A percentile compares a stretch with the other conserved stretches of the same genome.
Evolutionary conservation across 2,888 invertebrate genomes (phyloP).

Genomic region (Drosophila nr. perissopoda): DNA sequence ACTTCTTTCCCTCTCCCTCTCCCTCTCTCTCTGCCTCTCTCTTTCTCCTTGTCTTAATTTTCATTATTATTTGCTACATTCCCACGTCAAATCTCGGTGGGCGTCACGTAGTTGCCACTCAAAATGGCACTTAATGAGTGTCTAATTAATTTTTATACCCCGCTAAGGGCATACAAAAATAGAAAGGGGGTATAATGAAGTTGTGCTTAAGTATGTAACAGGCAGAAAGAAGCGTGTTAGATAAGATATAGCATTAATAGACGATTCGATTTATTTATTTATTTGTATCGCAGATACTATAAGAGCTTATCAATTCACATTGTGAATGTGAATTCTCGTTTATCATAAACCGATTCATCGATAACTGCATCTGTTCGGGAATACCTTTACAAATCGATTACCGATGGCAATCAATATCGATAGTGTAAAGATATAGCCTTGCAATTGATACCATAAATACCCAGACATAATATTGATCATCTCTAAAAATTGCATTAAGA

Average conservation of each 20-base stretch:
- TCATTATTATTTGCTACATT: conserved; percentile 39
- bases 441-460: not conserved
- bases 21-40: not conserved
- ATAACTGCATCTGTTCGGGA: not conserved
- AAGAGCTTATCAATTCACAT: not conserved
- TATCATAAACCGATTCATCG: not conserved
- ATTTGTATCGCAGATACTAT: not conserved
- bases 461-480: not conserved
- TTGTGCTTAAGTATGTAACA: not conserved
- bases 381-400: not conserved
- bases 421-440: not conserved
- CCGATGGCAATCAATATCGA: not conserved
- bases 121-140: conserved; percentile 66
- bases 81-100: conserved; percentile 55
- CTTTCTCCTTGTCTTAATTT: not conserved
- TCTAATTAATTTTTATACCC: conserved; percentile 68
- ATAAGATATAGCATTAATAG: not conserved
- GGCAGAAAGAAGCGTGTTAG: not conserved
- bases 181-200: not conserved
- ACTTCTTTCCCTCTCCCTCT: not conserved
- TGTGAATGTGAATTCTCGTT: not conserved
- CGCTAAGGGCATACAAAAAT: not conserved
- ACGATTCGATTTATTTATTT: not conserved
- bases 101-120: conserved; percentile 52
- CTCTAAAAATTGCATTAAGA: not conserved